These are phyloP conservation scores for Tetramorium alpestre DNA, from an alignment of 1,140 invertebrate genomes.

Conservation along the genomic window DNA sequence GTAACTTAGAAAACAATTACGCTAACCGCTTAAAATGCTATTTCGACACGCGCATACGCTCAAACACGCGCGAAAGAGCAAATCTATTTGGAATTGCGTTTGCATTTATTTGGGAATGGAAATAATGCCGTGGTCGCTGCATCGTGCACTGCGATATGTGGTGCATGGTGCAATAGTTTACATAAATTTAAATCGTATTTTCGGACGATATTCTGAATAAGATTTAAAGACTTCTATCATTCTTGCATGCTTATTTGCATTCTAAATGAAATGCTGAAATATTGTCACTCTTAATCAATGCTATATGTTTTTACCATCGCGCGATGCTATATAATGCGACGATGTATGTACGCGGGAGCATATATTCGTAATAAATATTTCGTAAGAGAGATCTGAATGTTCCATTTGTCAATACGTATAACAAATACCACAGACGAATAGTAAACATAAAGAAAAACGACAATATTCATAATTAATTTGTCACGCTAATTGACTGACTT, in stretches of 20 bases:
- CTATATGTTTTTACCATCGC: neutral
- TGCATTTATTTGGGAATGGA: conserved; percentile 42
- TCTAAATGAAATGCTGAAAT: conserved; percentile 23
- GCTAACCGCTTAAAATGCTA: conserved; percentile 17
- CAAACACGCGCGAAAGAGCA: conserved; percentile 5
- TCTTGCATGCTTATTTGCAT: neutral
- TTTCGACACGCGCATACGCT: neutral
- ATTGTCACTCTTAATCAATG: neutral
- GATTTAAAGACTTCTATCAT: conserved; percentile 30
- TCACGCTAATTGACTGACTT: conserved; percentile 8
- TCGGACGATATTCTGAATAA: neutral
- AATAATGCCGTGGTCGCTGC: conserved; percentile 12
- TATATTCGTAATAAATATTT: neutral
- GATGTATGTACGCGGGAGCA: neutral
- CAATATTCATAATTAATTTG: conserved; percentile 27
- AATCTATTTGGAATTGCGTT: conserved; percentile 53
- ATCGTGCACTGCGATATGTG: conserved; percentile 3
- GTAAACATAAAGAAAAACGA: conserved; percentile 4
- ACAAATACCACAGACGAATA: neutral
- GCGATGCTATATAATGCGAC: too few relatives aligned
- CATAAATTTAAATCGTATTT: conserved; percentile 52
- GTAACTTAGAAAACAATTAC: conserved; percentile 35
- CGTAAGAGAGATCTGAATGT: neutral
- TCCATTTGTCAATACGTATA: neutral
- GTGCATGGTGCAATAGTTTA: conserved; percentile 36